Conservation (phyloP, 2,797 vertebrate genomes). For the Alcedo atthis region DNA sequence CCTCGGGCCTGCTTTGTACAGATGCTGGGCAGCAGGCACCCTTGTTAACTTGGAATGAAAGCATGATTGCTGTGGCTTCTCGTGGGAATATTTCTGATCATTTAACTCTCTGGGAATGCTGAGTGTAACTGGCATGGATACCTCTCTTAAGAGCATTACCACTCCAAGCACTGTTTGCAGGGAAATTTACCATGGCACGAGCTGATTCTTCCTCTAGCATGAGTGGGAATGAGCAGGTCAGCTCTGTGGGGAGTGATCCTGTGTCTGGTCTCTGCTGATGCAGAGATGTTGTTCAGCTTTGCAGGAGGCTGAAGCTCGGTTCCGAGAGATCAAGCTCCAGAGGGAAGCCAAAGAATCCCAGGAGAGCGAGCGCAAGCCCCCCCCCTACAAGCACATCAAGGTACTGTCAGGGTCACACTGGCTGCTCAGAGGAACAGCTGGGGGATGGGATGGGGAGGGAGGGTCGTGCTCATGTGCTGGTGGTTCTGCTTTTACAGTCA, state of each 20-base stretch:
- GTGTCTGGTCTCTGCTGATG: background rate
- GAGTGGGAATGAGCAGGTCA: background rate
- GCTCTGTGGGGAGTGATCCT: background rate
- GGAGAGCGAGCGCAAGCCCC: slow-evolving; percentile 93
- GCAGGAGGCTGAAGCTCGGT: slow-evolving; percentile 91
- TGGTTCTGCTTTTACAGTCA: background rate
- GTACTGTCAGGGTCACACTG: slow-evolving; percentile 59
- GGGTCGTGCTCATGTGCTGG: background rate
- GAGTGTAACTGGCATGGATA: background rate
- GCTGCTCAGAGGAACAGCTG: background rate
- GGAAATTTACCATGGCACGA: background rate
- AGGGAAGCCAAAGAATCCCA: slow-evolving; percentile 94
- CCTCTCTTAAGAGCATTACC: background rate
- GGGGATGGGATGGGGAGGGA: background rate
- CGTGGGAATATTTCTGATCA: background rate
- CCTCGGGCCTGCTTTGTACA: background rate
- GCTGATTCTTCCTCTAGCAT: background rate
- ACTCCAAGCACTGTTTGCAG: background rate
- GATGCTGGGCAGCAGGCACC: background rate
- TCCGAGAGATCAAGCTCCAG: slow-evolving; percentile 90
- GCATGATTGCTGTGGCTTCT: background rate
- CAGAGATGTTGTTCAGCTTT: slow-evolving; percentile 81
- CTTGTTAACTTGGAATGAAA: background rate
- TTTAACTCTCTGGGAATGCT: background rate
- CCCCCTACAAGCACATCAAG: slow-evolving; percentile 97